Percentiles rank a stretch among this genome's conserved stretches.
Conservation (phyloP, 2,888 invertebrate genomes). For the Cheilosia scutellata region DNA sequence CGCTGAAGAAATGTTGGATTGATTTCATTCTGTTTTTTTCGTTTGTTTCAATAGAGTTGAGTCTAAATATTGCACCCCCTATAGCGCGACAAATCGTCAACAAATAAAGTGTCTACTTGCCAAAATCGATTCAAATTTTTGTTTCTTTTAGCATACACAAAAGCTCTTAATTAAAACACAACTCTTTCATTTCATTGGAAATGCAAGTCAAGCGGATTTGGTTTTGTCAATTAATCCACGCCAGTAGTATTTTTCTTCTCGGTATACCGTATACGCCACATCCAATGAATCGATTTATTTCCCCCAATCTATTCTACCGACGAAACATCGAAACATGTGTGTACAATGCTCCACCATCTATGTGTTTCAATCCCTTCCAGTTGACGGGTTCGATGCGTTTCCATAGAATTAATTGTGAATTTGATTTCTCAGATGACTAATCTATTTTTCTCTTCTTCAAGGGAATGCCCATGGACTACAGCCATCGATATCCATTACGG, state of each 20-base stretch:
- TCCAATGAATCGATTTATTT: neutral
- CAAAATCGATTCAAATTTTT: too few species aligned
- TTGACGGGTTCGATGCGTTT: conserved; percentile 28
- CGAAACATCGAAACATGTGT: neutral
- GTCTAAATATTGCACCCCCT: too few species aligned
- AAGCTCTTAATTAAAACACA: neutral
- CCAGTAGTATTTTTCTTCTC: neutral
- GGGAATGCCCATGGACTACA: conserved; percentile 82
- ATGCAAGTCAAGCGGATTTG: neutral
- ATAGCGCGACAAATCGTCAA: too few species aligned
- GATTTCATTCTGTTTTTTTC: too few species aligned
- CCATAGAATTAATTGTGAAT: conserved; percentile 42
- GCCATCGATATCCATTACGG: conserved; percentile 82
- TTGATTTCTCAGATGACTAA: conserved; percentile 47
- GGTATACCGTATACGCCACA: neutral
- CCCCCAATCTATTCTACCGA: neutral
- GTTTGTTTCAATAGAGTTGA: too few species aligned
- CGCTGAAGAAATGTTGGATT: too few species aligned
- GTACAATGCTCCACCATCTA: neutral
- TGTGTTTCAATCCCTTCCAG: neutral
- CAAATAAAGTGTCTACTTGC: too few species aligned
- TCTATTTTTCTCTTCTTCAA: conserved; percentile 67
- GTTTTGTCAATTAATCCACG: neutral
- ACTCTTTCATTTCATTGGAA: neutral
- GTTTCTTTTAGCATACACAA: too few species aligned